Conservation (phyloP, 1,140 invertebrate species). For the Bombus difficillimus region DNA sequence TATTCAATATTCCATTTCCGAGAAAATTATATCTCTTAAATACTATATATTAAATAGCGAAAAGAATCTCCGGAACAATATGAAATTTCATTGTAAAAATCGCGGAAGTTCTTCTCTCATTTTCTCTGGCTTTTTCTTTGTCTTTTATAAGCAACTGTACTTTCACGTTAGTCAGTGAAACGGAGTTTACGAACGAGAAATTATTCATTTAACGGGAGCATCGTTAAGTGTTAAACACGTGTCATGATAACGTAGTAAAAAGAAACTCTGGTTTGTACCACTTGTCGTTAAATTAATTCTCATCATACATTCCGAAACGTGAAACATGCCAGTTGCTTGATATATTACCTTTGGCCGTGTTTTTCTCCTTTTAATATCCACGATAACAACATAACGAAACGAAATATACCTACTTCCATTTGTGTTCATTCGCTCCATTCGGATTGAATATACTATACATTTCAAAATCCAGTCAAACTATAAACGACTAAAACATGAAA, state of each 20-base stretch:
- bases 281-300: slow-evolving; percentile 21
- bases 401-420: background rate
- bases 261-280: background rate
- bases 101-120: no score
- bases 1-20: background rate
- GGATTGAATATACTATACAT: no score
- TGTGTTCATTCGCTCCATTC: background rate
- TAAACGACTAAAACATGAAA: background rate
- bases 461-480: no score
- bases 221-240: background rate
- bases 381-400: background rate
- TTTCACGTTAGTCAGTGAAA: background rate
- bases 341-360: no score
- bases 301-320: background rate
- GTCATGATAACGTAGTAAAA: background rate
- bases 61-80: background rate
- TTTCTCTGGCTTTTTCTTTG: no score
- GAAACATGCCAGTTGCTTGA: background rate
- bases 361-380: background rate
- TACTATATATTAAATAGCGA: background rate
- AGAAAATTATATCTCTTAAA: background rate
- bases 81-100: slow-evolving; percentile 21
- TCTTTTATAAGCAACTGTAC: background rate
- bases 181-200: slow-evolving; percentile 21
- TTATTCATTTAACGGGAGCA: slow-evolving; percentile 13